Evolutionary conservation across 2,113 vertebrate genomes (phyloP), one percentile per base, ranked within the genome.

Genomic region (Circaetus cinerascens): DNA sequence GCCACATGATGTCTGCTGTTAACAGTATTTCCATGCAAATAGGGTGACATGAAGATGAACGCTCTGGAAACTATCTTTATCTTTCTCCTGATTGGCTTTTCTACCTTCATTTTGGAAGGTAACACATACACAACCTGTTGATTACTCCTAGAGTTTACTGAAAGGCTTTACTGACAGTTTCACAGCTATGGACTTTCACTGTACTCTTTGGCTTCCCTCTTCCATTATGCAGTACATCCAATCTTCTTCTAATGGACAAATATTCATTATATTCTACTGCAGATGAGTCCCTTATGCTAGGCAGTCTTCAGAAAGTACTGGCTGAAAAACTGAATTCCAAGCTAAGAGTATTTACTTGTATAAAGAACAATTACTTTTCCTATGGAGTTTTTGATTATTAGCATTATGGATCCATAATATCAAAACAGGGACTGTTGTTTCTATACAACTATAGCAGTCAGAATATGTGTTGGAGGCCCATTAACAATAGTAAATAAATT

Each of bases 11-110:
- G 72, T 90, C 95, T 97, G 82, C 55, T 50, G 77, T 76, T 97
- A 97, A 97, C 96, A 97, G 97, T 81, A 90, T 98, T 98, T 97
- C 98, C 97, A 98, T 98, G 98, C 95, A 98, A 98, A 98, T 71
- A 78, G 66, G 74, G 90, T 40, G 27, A 97, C 83, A 75, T 10
- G 55, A 96, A 96, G 93, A 98, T 72, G 90, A 98, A 95, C 66
- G 34, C 92, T 91, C 62, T 95, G 85, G 86, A 97, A 97, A 97
- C 97, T 93, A 85, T 92, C 93, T 97, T 95, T 77, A 90, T 82
- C 95, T 56, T 87, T 94, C 93, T 95, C 66, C 76, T 96, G 93
- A 96, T 91, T 92, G 82, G 94, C 85, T 97, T 93, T 87, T 88
- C 95, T 93, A 81, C 93, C 97, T 97, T 95, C 95, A 51, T 30